Percentiles rank a stretch among this genome's conserved stretches.
Evolutionary conservation across 2,113 vertebrate species (phyloP).

Genomic region (Narcine bancroftii): DNA sequence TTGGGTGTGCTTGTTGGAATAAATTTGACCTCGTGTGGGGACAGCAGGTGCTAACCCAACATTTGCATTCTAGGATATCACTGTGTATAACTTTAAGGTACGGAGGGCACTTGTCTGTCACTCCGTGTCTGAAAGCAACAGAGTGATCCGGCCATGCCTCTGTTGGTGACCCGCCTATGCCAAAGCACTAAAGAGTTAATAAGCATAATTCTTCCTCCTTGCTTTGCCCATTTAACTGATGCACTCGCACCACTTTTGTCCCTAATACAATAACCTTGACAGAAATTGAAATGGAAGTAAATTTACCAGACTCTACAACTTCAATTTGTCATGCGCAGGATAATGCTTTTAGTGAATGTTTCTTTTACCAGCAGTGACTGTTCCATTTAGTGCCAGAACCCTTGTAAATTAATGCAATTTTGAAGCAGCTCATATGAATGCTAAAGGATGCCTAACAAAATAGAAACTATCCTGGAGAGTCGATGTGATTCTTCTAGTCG

Average conservation of each 20-base stretch:
- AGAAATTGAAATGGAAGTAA: slow-evolving; percentile 1
- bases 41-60: background rate
- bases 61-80: background rate
- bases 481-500: background rate
- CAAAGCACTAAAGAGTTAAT: background rate
- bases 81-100: background rate
- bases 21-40: background rate
- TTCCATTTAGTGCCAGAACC: background rate
- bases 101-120: too few species aligned
- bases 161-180: background rate
- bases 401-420: background rate
- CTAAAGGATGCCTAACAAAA: background rate
- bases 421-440: background rate
- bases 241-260: background rate
- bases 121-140: too few species aligned
- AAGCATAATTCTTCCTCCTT: background rate
- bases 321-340: background rate
- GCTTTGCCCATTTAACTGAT: background rate
- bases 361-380: background rate
- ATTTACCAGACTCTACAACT: background rate
- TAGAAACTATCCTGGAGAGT: background rate
- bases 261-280: background rate
- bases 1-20: background rate
- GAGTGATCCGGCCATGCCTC: too few species aligned
- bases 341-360: background rate